Evolutionary conservation across 2,797 vertebrate species (phyloP).

Genomic region (Triplophysa yarkandensis): DNA sequence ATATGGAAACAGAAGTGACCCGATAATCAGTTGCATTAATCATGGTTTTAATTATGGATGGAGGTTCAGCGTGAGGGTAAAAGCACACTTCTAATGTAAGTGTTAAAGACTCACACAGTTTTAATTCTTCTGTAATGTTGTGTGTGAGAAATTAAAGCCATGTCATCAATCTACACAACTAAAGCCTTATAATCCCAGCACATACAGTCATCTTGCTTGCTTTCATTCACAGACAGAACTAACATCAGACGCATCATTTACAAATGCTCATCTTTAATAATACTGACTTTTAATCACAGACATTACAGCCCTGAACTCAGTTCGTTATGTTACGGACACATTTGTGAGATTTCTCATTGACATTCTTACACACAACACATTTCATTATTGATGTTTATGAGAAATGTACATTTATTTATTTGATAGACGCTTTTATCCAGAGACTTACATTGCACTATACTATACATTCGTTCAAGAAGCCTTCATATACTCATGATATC

Average conservation of each 20-base stretch:
- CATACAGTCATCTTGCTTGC: neutral
- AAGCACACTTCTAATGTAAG: slow-evolving; percentile 42
- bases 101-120: slow-evolving; percentile 36
- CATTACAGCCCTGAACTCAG: no score
- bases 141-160: slow-evolving; percentile 15
- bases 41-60: slow-evolving; percentile 50
- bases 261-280: no score
- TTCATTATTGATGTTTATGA: no score
- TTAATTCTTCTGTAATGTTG: slow-evolving; percentile 35
- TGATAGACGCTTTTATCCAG: no score
- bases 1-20: slow-evolving; percentile 36
- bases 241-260: neutral
- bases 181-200: slow-evolving; percentile 3
- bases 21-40: slow-evolving; percentile 51
- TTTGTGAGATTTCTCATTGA: no score
- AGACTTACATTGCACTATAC: no score
- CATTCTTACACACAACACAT: no score
- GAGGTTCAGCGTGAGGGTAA: slow-evolving; percentile 46
- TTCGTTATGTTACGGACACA: no score
- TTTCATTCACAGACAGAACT: slow-evolving; percentile 4
- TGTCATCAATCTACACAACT: slow-evolving; percentile 6
- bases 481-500: no score
- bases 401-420: no score
- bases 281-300: no score
- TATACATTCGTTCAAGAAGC: no score